Base-by-base conservation (phyloP, 1,140 invertebrate species). In the Scaptomyza hsui region DNA sequence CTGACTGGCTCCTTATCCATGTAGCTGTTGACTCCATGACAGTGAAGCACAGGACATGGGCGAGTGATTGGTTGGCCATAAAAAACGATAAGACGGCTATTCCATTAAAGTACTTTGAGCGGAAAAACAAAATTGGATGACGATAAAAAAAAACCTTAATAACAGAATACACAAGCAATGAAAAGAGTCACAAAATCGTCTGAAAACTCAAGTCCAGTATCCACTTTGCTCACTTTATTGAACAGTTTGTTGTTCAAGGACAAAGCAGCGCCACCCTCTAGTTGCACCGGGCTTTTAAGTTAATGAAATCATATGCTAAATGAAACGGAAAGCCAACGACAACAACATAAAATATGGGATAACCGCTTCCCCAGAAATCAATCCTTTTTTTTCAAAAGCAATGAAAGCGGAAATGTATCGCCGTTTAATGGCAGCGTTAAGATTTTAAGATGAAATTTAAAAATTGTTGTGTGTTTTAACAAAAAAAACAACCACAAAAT, bases 101-200 rank as follows among this genome's bases (percentile, higher is more conserved):
- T 86, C 80, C 86, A 89, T 89, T 89, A 89, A 90, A 90, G 83
- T 89, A 89, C 83, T 90, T 90, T 90, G 86, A 86, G 89, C 89
- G 89, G 89, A 90, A 90, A 89, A 90, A 90, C 83, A 90, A 90
- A 82, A 89, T 86, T 74, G 68, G 80, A 79, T 83, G 71, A 67
- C 78, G 80, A 85, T 80, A 73, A 75, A 74, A 85, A 78, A n/a
- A n/a, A n/a, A n/a, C n/a, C n/a, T n/a, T n/a, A n/a, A n/a, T n/a
- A n/a, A 42, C 41, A 32, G 55, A 29, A 57, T 16, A n/a, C 16
- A 35, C 53, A 55, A 15, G 24, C 45, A 59, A 39, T 51, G 52
- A 61, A 13, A 59, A 75, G 70, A 72, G 74, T 68, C 69, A 69
- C 56, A 51, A 26, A 56, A 57, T 57, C 52, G 62, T 16, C 45